Evolutionary conservation across 2,113 vertebrate genomes (phyloP).

Genomic region (Orthonyx spaldingii): DNA sequence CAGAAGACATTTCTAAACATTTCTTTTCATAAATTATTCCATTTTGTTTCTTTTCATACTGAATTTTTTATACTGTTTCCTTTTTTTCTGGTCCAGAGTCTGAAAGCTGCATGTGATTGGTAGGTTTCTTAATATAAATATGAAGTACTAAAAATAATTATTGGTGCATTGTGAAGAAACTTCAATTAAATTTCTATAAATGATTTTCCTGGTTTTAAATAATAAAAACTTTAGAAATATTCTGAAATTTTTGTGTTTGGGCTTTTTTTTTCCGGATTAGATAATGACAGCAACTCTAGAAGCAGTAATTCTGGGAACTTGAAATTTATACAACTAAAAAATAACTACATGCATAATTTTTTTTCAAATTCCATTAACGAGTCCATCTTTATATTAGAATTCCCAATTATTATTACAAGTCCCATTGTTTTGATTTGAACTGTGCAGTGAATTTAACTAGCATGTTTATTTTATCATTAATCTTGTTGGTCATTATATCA

Average conservation of each 20-base stretch:
- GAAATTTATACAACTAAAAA: neutral
- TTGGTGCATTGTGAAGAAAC: neutral
- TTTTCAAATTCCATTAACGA: neutral
- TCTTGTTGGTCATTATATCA: slow-evolving; percentile 72
- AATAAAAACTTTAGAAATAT: neutral
- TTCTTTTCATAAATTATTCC: neutral
- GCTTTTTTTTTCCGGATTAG: neutral
- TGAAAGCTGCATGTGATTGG: neutral
- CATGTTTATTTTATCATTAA: slow-evolving; percentile 73
- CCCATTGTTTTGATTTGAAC: slow-evolving; percentile 4
- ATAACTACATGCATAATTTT: neutral
- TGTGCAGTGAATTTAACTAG: slow-evolving; percentile 55
- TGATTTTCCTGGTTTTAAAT: neutral
- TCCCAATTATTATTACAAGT: neutral
- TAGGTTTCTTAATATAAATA: neutral
- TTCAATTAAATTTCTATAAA: neutral
- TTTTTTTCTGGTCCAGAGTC: neutral
- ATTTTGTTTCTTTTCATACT: neutral
- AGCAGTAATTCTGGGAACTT: neutral
- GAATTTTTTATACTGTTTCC: neutral
- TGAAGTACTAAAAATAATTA: accelerated
- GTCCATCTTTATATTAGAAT: neutral
- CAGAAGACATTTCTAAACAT: neutral
- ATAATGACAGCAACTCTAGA: neutral
- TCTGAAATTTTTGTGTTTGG: neutral